Evolutionary conservation across 1,140 invertebrate genomes (phyloP).

Genomic region (Schlechtendalia chinensis): DNA sequence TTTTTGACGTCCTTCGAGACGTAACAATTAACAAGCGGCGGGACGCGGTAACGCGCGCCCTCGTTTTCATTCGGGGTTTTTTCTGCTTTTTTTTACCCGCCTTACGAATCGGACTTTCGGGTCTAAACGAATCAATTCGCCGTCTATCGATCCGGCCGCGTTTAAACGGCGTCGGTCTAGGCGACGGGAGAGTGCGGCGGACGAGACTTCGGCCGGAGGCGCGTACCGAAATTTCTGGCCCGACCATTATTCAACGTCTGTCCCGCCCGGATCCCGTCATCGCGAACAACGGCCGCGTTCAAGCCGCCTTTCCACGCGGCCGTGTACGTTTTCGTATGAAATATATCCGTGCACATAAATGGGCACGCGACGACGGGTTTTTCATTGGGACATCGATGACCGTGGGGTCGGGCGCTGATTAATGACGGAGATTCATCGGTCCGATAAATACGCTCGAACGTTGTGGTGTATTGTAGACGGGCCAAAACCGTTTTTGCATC

Average conservation of each 20-base stretch:
- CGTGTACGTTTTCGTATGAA: background rate
- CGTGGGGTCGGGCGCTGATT: background rate
- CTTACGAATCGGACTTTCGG: background rate
- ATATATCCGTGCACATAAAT: background rate
- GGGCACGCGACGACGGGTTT: background rate
- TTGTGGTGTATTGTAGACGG: background rate
- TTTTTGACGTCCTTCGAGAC: no score
- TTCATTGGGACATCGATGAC: background rate
- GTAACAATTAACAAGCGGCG: no score
- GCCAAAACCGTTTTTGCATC: background rate
- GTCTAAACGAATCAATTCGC: background rate
- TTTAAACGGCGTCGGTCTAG: background rate
- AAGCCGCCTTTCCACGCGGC: background rate
- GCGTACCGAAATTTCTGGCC: background rate
- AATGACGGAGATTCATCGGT: slow-evolving; percentile 17
- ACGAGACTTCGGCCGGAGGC: no score
- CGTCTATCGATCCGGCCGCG: background rate
- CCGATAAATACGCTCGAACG: background rate
- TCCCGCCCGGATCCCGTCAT: background rate
- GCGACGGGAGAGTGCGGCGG: no score
- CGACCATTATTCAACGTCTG: background rate
- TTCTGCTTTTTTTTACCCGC: no score
- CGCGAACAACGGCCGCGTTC: background rate
- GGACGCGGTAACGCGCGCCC: no score
- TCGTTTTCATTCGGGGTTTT: no score